These are phyloP conservation scores for Kryptolebias marmoratus DNA, from an alignment of 2,113 vertebrate species.

Conservation along the genomic window DNA sequence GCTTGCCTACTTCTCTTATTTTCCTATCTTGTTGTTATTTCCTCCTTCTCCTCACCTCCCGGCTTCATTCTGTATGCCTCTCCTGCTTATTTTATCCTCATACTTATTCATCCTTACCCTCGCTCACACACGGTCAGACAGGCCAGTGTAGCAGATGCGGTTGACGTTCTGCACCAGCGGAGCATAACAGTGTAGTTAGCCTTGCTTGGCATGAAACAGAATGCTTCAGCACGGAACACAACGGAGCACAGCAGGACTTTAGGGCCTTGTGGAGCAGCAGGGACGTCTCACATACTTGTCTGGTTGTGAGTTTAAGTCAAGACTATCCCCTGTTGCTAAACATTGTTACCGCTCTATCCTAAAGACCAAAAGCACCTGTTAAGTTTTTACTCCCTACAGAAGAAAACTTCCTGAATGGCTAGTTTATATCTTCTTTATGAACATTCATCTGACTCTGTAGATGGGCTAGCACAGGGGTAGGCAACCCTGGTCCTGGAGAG, in stretches of 20 bases:
- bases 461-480: too few relatives aligned
- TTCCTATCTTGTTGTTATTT: background rate
- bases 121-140: slow-evolving; percentile 26
- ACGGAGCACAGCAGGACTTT: slow-evolving; percentile 51
- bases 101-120: slow-evolving; percentile 38
- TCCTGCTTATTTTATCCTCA: slow-evolving; percentile 26
- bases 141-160: slow-evolving; percentile 65
- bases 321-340: slow-evolving; percentile 21
- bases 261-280: slow-evolving; percentile 41
- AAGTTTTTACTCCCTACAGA: background rate
- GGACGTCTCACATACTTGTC: slow-evolving; percentile 43
- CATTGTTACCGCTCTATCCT: slow-evolving; percentile 3
- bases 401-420: background rate
- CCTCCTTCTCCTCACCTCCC: background rate
- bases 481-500: too few relatives aligned
- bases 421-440: background rate
- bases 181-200: slow-evolving; percentile 73
- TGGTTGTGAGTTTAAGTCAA: slow-evolving; percentile 37
- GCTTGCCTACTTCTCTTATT: background rate
- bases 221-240: slow-evolving; percentile 54
- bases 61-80: slow-evolving; percentile 1
- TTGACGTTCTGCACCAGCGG: slow-evolving; percentile 71
- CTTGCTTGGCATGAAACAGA: slow-evolving; percentile 72
- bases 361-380: background rate
- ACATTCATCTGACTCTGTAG: background rate